Base-by-base conservation (phyloP, 2,113 vertebrate genomes). In the Oryzias woworae region DNA sequence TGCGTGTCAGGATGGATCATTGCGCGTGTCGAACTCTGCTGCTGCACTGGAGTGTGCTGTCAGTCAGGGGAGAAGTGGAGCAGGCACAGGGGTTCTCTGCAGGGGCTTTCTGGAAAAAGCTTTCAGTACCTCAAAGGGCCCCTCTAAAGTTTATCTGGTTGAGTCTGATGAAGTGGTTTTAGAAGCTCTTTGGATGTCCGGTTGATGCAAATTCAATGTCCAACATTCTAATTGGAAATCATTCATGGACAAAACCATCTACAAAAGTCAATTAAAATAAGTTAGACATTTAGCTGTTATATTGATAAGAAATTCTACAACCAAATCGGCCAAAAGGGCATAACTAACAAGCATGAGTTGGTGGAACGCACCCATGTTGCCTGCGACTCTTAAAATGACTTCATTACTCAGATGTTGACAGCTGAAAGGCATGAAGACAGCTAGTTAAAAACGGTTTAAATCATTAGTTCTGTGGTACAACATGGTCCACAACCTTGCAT, bases 1-100 rank as follows among this genome's bases (percentile, higher is more conserved):
- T 65, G 62, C 58, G 22, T 87, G 90, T 91, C 90, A 89, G 80
- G 80, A 77, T 62, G 68, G 78, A 91, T 92, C 87, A 89, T 83
- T 44, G 72, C 71, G 73, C 59, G 43, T 72, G 77, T 88, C 81
- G 68, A 73, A 57, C 70, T 24, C 81, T 48, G 45, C 44, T 73
- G 53, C 75, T 75, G 75, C 70, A 76, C 78, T 57, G 74, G 77
- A 86, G 83, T 67, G 61, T 26, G 79, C 78, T 85, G 88, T 85
- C 87, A 84, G 66, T 89, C 87, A 89, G 66, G 53, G 58, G 66
- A 77, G 75, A 86, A 88, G 69, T 63, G 58, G 63, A 75, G 77
- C 75, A 66, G 68, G 63, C 61, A 65, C 59, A 41, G 47, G 16
- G 20, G 58, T 14, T 53, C 58, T 76, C 65, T 72, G 66, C 61